A percentile compares a stretch with the other conserved stretches of the same genome.
These are phyloP conservation scores for Austrolebias charrua DNA, from an alignment of 2,797 vertebrate species.

Conservation along the genomic window DNA sequence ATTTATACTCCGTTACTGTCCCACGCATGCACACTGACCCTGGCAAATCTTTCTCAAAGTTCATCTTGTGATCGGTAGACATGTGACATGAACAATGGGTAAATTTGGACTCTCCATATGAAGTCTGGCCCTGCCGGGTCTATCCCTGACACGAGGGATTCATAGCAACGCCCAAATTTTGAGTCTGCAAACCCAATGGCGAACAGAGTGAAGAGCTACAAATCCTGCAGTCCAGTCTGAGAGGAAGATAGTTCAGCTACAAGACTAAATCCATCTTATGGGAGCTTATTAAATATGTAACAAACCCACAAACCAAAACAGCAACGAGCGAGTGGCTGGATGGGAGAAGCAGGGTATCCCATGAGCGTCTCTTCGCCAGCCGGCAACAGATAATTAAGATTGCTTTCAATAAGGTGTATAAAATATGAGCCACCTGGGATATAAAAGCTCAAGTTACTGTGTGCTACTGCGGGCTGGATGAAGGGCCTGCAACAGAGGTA, in stretches of 20 bases:
- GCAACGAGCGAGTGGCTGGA: neutral
- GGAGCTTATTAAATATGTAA: slow-evolving; percentile 54
- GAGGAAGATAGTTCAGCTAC: slow-evolving; percentile 14
- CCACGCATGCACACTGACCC: slow-evolving; percentile 42
- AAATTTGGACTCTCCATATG: slow-evolving; percentile 64
- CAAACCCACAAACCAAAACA: slow-evolving; percentile 36
- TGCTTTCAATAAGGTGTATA: slow-evolving; percentile 53
- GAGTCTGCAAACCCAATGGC: slow-evolving; percentile 6
- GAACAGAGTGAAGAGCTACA: slow-evolving; percentile 3
- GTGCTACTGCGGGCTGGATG: slow-evolving; percentile 16
- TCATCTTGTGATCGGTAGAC: slow-evolving; percentile 49
- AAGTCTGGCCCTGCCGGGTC: slow-evolving; percentile 22
- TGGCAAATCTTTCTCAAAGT: slow-evolving; percentile 37
- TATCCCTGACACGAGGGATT: slow-evolving; percentile 53
- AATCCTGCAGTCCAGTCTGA: slow-evolving; percentile 22
- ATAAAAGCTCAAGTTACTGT: slow-evolving; percentile 19
- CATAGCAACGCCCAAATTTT: slow-evolving; percentile 23
- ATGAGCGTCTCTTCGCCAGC: slow-evolving; percentile 40
- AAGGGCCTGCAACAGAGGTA: slow-evolving; percentile 24
- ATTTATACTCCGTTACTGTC: slow-evolving; percentile 53
- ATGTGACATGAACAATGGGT: slow-evolving; percentile 42
- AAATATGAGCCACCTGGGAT: slow-evolving; percentile 51
- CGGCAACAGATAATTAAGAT: slow-evolving; percentile 58
- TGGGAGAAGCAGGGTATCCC: neutral
- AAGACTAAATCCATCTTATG: slow-evolving; percentile 18